Evolutionary conservation across 2,113 vertebrate species (phyloP), one percentile per base, ranked within the genome.

Genomic region (Ibidorhyncha struthersii): DNA sequence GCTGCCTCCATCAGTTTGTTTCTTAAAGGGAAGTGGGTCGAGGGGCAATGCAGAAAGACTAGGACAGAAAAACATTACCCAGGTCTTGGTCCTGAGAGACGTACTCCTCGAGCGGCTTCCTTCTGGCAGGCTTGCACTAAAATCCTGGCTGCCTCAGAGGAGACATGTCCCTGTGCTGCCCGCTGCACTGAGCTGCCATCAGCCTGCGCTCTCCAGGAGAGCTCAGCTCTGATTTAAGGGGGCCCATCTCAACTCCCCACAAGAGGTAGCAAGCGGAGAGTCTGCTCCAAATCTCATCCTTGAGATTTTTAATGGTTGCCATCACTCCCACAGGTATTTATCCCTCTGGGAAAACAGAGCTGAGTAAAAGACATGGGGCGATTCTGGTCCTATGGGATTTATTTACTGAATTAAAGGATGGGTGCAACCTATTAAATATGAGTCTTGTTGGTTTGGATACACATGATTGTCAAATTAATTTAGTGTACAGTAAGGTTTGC

Each of bases 101-200:
- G 0, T 9, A 9, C 17, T 72, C 29, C 38, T 61, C 2, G 3
- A 62, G 52, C 16, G 3, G 22, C 8, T 14, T 82, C 21, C 53
- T 70, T 58, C 36, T 21, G 38, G 40, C 41, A 69, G 49, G 8
- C 12, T 58, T 73, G 40, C 3, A 0, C 62, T 77, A 18, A 81
- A 83, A 34, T 82, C 55, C 77, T 62, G 41, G 45, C 69, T 62
- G 29, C 43, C 2, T 0, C 21, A 23, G 40, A 67, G 26, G 23
- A 36, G 36, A 18, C 8, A 4, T 29, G 10, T 74, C 29, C 47
- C 17, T 38, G 0, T 3, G 11, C 50, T 83, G 69, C 43, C 19
- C 67, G 2, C 12, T 30, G 65, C 40, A 11, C 59, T 14, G 25
- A 27, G 70, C 59, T 53, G 53, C 36, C 61, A 23, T 9, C 66